Evolutionary conservation across 2,888 invertebrate species (phyloP), one percentile per base, ranked within the genome.

Genomic region (Harpalus rufipes): DNA sequence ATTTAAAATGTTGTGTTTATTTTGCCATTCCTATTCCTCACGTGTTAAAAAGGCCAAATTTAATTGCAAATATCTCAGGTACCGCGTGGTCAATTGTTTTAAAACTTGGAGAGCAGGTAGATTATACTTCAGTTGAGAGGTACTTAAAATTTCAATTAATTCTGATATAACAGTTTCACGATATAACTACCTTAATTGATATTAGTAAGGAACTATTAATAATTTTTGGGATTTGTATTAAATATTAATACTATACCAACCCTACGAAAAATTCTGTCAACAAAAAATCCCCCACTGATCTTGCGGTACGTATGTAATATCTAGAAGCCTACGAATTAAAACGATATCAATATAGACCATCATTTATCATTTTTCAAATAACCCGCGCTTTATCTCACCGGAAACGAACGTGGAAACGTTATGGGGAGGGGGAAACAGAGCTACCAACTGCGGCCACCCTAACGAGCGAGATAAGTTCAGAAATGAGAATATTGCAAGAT

Each of bases 321-420:
- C 44, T 6, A 32, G 32, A 32, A 51, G 44, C 44, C 32, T 32
- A 14, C 39, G 32, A 72, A 72, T 72, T 72, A 72, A 72, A 72
- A 8, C 41, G 72, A 72, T 72, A 72, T 72, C 72, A 72, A 72
- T 72, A 72, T 72, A 72, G 72, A 8, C 32, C 72, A 72, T 72
- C 72, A 72, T 72, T 72, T 72, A 72, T 72, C 72, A 72, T 72
- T 14, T 63, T 63, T 63, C 63, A 63, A 63, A 63, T 63, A 63
- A 63, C 18, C 63, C 63, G 63, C 63, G 21, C 63, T 63, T 10
- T 63, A 63, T 63, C 63, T 63, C 63, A 25, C 63, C 63, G 63
- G 63, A 63, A 63, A 63, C 63, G 25, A 63, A 63, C 63, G 18
- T 59, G 25, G 63, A 16, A 63, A 63, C 63, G 21, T 21, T 63